Base-by-base conservation (phyloP, 1,140 invertebrate species). In the Schlechtendalia chinensis region DNA sequence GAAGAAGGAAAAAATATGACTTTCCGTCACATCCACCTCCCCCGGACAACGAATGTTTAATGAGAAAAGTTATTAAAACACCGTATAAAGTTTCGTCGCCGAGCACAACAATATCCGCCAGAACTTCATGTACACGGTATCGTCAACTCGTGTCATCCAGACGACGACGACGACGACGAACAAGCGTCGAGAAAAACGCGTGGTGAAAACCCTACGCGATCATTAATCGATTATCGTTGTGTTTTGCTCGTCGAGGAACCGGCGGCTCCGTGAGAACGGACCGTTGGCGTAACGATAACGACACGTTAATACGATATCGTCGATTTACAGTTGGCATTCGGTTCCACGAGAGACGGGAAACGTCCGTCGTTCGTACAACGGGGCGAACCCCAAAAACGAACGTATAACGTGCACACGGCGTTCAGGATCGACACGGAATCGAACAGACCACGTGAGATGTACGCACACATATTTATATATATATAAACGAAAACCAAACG, bases 281-380 rank as follows among this genome's bases (percentile, higher is more conserved):
- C 53, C 19, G 53, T n/a, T 19, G 16, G 16, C 16, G 53, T 11
- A 16, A 11, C 50, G 16, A 53, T 12, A 53, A 53, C 11, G 11
- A 53, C 8, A 53, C 10, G 39, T 10, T 45, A 8, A 53, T 53
- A 53, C 1, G 1, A 16, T 53, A 53, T 53, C 5, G n/a, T n/a
- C n/a, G n/a, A n/a, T n/a, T n/a, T n/a, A n/a, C n/a, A n/a, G n/a
- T n/a, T n/a, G n/a, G n/a, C n/a, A n/a, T n/a, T 50, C 47, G 47
- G 47, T 50, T 50, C 12, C 47, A 50, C 47, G 12, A 14, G 19
- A 1, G 54, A n/a, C 19, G 45, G 32, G n/a, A 39, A 67, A 39
- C 45, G n/a, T 29, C 29, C 63, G 63, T 19, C 29, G 63, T 67
- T 67, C n/a, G 16, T 39, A 67, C 63, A 67, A 67, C 19, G 63